phyloP scores from a whole-genome alignment of 2,888 invertebrate genomes.

The Epicampocera succincta region DNA sequence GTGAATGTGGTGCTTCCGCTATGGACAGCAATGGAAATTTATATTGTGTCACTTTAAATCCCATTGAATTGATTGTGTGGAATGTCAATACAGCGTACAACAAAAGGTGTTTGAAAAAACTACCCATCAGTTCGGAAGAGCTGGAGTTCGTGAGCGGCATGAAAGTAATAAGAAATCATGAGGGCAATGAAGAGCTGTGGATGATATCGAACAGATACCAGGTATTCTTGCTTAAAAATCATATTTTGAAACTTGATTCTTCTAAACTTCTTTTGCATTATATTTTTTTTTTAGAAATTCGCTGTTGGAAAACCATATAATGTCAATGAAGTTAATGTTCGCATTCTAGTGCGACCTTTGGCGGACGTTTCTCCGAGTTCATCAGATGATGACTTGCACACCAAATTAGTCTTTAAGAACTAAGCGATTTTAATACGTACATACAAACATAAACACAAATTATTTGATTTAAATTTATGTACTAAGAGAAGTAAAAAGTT shows the following conservation, averaged over 20 bases:
- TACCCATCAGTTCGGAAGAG: conserved; percentile 83
- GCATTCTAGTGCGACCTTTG: conserved; percentile 74
- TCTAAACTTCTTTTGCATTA: neutral
- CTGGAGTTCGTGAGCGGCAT: conserved; percentile 90
- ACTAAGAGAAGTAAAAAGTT: neutral
- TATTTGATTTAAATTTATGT: neutral
- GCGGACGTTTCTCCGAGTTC: conserved; percentile 68
- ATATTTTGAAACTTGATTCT: neutral
- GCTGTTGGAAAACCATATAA: conserved; percentile 84
- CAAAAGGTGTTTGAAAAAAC: conserved; percentile 83
- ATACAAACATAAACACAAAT: neutral
- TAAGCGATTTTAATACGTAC: conserved; percentile 20
- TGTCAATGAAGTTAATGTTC: conserved; percentile 79
- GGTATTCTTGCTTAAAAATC: conserved; percentile 71
- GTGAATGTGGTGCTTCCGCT: conserved; percentile 88
- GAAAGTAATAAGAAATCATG: conserved; percentile 85
- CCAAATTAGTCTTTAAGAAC: conserved; percentile 71
- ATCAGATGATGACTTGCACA: conserved; percentile 71
- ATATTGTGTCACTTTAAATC: conserved; percentile 86
- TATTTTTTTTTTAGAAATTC: conserved; percentile 82
- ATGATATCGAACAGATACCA: conserved; percentile 87
- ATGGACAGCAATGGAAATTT: conserved; percentile 81
- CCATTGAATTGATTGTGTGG: conserved; percentile 89
- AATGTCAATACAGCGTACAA: conserved; percentile 85
- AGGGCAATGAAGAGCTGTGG: conserved; percentile 86